Conservation (phyloP, 2,797 vertebrate genomes). For the Dallia pectoralis region DNA sequence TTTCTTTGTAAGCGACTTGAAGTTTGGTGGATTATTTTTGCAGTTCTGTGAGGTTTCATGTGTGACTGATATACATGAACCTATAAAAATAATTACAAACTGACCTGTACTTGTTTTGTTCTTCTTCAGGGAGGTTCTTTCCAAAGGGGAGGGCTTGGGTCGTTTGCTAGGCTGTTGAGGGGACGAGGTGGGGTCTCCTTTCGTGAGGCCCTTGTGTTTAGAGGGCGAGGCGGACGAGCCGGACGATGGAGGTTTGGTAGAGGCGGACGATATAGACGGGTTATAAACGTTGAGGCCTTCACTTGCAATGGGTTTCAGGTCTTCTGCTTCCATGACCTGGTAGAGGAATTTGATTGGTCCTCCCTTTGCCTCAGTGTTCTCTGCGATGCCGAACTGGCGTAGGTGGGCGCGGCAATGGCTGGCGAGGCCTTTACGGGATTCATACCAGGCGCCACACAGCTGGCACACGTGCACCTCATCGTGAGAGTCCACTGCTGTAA, state of each 20-base stretch:
- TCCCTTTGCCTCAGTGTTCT: constrained; percentile 79
- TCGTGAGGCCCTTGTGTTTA: background rate
- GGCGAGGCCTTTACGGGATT: constrained; percentile 87
- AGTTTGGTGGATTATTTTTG: background rate
- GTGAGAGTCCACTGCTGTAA: constrained; percentile 35
- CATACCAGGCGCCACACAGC: constrained; percentile 89
- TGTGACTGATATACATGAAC: constrained; percentile 33
- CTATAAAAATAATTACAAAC: constrained; percentile 35
- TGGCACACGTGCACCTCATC: constrained; percentile 81
- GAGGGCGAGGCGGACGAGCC: constrained; percentile 21
- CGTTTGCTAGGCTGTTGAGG: constrained; percentile 64
- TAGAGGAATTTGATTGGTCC: constrained; percentile 86
- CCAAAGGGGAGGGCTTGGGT: constrained; percentile 38
- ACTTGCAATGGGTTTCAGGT: constrained; percentile 55
- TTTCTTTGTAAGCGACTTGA: constrained; percentile 32
- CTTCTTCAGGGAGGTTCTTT: background rate
- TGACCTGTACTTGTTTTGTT: constrained; percentile 54
- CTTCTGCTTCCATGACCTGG: constrained; percentile 76
- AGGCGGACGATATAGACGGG: constrained; percentile 24
- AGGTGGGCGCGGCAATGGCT: constrained; percentile 89
- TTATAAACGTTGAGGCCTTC: constrained; percentile 12
- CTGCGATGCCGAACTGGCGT: constrained; percentile 85
- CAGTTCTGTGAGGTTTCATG: background rate
- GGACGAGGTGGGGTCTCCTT: constrained; percentile 39
- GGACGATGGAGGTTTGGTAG: constrained; percentile 45